Base-by-base conservation (phyloP, 2,113 vertebrate genomes). In the Semicossyphus pulcher region DNA sequence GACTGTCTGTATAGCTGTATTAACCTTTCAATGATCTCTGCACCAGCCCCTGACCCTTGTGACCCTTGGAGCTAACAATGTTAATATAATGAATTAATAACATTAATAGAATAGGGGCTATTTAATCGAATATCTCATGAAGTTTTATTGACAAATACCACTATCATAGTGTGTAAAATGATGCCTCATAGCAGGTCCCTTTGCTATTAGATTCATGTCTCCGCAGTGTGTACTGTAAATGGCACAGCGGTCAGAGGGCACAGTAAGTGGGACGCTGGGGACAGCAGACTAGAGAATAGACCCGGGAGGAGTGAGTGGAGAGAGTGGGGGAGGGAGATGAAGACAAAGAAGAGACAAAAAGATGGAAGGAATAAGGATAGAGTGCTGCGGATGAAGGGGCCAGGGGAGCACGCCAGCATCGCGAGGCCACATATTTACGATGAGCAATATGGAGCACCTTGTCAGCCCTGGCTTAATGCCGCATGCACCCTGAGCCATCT, bases 401-500 rank as follows among this genome's bases (percentile, higher is more conserved):
- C 63, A 31, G 47, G 51, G 28, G 23, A 72, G 49, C 14, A 18
- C 16, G 56, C 53, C 60, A 45, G 34, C 34, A 36, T 31, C 58
- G 60, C 0, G 5, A 71, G 52, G 53, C 29, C 32, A 60, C 21
- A 58, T 74, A 49, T 61, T 57, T 82, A 7, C 47, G 41, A 44
- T 66, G 36, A 63, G 59, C 59, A 61, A 85, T 78, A 68, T 78
- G 54, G 73, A 75, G 63, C 80, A 81, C 58, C 57, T 75, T 77
- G 72, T 82, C 66, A 51, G 32, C 48, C 44, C 26, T 54, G 32
- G 32, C 9, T 53, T 66, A 28, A 70, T 20, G 54, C 53, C 4
- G 7, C 60, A 28, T 45, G 20, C 10, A 64, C 10, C 10, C 12
- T 1, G 9, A 71, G 65, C 49, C 25, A 78, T 65, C 37, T 63